Percentiles rank a stretch among this genome's conserved stretches.
phyloP scores from a whole-genome alignment of 2,888 invertebrate genomes.

The Cancer borealis region DNA sequence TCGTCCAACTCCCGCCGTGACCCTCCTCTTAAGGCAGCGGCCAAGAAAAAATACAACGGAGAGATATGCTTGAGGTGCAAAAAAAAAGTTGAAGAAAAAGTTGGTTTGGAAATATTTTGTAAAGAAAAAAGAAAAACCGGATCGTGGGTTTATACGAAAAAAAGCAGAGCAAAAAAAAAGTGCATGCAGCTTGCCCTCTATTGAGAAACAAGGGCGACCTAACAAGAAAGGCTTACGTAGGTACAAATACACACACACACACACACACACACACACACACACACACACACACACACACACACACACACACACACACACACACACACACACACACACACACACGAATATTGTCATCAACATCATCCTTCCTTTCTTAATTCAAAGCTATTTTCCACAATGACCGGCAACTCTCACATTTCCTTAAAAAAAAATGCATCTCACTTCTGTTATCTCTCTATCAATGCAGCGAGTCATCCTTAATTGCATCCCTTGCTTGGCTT shows the following conservation, averaged over 20 bases:
- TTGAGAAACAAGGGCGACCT: not conserved
- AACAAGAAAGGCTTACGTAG: not conserved
- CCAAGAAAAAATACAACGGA: conserved; percentile 31
- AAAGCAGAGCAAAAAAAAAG: not conserved
- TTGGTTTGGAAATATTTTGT: not conserved
- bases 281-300: conserved; percentile 34
- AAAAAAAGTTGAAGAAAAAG: not conserved
- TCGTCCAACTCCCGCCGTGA: conserved; percentile 45
- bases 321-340: conserved; percentile 18
- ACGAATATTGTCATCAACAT: not conserved
- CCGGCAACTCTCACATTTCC: not conserved
- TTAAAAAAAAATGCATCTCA: not conserved
- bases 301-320: conserved; percentile 24
- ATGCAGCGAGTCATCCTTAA: not conserved
- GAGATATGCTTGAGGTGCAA: conserved; percentile 23
- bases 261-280: not conserved
- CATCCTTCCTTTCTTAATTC: not conserved
- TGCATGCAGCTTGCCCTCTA: not conserved
- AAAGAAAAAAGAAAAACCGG: not conserved
- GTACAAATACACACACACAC: not conserved
- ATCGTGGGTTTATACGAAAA: not conserved
- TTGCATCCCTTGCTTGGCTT: not conserved
- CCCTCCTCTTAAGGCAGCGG: conserved; percentile 38
- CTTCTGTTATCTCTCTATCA: conserved; percentile 2
- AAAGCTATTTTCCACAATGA: not conserved